Percentiles rank a stretch among this genome's conserved stretches.
Evolutionary conservation across 1,140 invertebrate genomes (phyloP).

Genomic region (Eumaeus atala): DNA sequence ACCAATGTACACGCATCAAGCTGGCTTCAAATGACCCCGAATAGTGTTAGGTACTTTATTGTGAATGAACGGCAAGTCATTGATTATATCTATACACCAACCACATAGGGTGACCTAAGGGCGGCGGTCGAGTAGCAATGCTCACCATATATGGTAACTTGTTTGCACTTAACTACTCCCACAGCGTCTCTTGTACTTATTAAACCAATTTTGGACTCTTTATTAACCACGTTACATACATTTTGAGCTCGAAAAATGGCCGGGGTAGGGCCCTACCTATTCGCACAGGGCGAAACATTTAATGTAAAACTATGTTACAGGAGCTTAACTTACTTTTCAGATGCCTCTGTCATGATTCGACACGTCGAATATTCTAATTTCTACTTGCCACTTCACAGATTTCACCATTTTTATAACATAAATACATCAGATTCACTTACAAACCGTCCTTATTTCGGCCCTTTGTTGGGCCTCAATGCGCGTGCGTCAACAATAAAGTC

Average conservation of each 20-base stretch:
- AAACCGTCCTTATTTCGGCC: conserved; percentile 66
- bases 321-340: conserved; percentile 80
- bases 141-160: conserved; percentile 29
- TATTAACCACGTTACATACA: conserved; percentile 39
- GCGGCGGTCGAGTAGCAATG: conserved; percentile 50
- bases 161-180: conserved; percentile 14
- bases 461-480: conserved; percentile 70
- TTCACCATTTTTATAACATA: conserved; percentile 81
- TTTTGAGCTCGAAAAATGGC: conserved; percentile 62
- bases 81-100: conserved; percentile 58
- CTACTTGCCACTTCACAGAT: conserved; percentile 79
- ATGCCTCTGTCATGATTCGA: conserved; percentile 84
- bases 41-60: conserved; percentile 55
- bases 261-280: conserved; percentile 66
- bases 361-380: conserved; percentile 81
- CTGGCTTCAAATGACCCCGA: conserved; percentile 60
- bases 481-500: conserved; percentile 66
- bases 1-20: conserved; percentile 35
- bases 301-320: conserved; percentile 41
- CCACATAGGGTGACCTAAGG: conserved; percentile 53
- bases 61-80: conserved; percentile 69
- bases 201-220: conserved; percentile 21
- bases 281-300: conserved; percentile 51
- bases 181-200: not conserved
- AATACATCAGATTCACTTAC: conserved; percentile 77